These are phyloP conservation scores for Cacatua alba DNA, from an alignment of 2,113 vertebrate genomes.

Conservation along the genomic window DNA sequence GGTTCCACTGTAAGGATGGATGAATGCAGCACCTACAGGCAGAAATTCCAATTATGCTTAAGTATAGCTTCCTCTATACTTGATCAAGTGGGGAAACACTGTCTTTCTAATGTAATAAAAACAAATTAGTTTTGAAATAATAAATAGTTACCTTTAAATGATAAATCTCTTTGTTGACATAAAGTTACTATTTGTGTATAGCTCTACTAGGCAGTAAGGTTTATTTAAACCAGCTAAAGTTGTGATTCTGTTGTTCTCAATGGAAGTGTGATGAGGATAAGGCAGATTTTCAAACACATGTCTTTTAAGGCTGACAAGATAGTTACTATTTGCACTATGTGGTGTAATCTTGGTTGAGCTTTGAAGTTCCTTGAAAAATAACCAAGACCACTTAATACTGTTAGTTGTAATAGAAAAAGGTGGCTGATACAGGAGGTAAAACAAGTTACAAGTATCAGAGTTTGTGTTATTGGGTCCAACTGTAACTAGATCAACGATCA, in stretches of 20 bases:
- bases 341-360: conserved; percentile 76
- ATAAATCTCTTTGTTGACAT: conserved; percentile 81
- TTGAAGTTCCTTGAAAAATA: conserved; percentile 79
- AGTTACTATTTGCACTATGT: conserved; percentile 84
- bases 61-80: background rate
- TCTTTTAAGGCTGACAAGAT: conserved; percentile 77
- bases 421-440: background rate
- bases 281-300: conserved; percentile 76
- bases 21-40: background rate
- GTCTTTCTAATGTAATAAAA: background rate
- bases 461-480: background rate
- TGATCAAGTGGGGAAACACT: background rate
- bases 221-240: conserved; percentile 82
- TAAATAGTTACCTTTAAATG: conserved; percentile 78
- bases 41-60: background rate
- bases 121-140: background rate
- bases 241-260: conserved; percentile 83
- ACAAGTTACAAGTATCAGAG: background rate
- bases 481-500: background rate
- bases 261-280: conserved; percentile 82
- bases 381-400: background rate
- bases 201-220: conserved; percentile 77
- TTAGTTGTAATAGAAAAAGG: background rate
- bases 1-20: background rate
- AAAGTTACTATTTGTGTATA: conserved; percentile 85